Conservation (phyloP, 2,888 invertebrate genomes). For the Tiliacea aurago region DNA sequence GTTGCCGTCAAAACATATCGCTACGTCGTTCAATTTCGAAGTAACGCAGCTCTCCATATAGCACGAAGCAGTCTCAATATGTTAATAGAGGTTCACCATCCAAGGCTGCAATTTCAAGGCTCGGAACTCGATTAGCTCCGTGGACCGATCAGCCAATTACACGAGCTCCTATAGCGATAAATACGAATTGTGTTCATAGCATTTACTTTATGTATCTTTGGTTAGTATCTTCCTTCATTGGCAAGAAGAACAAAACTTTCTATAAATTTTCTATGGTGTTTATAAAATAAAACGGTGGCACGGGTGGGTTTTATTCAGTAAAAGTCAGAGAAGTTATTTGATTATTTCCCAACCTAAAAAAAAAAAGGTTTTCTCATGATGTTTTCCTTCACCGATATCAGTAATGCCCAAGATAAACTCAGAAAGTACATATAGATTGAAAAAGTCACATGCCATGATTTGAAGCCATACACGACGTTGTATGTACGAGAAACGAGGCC, state of each 20-base stretch:
- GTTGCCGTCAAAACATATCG: background rate
- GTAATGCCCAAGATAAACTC: too few species aligned
- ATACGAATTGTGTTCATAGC: constrained; percentile 19
- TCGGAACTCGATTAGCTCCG: constrained; percentile 44
- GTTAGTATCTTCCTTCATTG: background rate
- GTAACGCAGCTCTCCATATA: background rate
- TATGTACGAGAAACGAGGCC: too few species aligned
- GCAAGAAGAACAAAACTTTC: background rate
- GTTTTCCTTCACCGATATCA: too few species aligned
- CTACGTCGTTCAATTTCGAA: constrained; percentile 28
- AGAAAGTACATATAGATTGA: too few species aligned
- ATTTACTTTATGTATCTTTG: background rate
- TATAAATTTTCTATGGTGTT: background rate
- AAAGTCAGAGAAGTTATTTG: too few species aligned
- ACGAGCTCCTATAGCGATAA: constrained; percentile 5
- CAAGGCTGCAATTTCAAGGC: constrained; percentile 46
- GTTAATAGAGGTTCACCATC: constrained; percentile 48
- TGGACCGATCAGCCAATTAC: constrained; percentile 45
- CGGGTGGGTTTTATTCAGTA: too few species aligned
- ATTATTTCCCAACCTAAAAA: too few species aligned
- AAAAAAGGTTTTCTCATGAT: too few species aligned
- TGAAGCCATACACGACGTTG: too few species aligned
- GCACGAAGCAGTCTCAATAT: constrained; percentile 42
- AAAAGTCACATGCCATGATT: too few species aligned
- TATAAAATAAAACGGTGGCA: too few species aligned